Percentiles rank a stretch among this genome's conserved stretches.
phyloP scores from a whole-genome alignment of 2,113 vertebrate genomes.

The Elephas maximus region DNA sequence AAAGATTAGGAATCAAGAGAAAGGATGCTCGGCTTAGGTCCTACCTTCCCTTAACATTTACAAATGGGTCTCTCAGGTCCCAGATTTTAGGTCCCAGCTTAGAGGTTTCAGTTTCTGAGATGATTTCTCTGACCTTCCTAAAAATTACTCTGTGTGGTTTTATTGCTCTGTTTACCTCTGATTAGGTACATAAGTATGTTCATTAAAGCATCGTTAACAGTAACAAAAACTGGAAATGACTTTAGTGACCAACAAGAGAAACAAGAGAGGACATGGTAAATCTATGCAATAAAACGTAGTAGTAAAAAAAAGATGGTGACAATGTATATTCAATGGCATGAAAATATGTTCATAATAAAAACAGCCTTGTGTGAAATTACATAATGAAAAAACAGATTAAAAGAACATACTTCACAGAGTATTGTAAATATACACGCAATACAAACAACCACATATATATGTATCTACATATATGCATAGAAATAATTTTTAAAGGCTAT shows the following conservation, averaged over 20 bases:
- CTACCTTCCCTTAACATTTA: not conserved
- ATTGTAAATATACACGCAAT: not conserved
- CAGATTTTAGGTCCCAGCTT: not conserved
- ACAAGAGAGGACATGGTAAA: not conserved
- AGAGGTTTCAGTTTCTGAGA: not conserved
- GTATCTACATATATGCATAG: not conserved
- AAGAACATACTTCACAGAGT: not conserved
- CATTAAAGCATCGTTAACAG: not conserved
- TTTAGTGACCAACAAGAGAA: not conserved
- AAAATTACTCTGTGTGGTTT: not conserved
- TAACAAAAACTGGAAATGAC: not conserved
- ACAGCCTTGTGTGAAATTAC: not conserved
- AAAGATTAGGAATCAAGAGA: conserved; percentile 30
- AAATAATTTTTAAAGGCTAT: conserved; percentile 16
- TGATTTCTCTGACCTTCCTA: not conserved
- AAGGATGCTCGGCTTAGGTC: not conserved
- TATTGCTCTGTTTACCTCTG: not conserved
- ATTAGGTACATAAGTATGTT: not conserved
- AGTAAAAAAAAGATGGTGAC: conserved; percentile 10
- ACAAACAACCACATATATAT: not conserved
- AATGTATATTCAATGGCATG: not conserved
- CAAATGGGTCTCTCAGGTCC: not conserved
- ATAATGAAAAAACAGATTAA: not conserved
- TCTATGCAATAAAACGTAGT: not conserved
- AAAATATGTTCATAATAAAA: conserved; percentile 22